A percentile compares a stretch with the other conserved stretches of the same genome.
phyloP scores from a whole-genome alignment of 2,113 vertebrate genomes.

The Pelecanus crispus region DNA sequence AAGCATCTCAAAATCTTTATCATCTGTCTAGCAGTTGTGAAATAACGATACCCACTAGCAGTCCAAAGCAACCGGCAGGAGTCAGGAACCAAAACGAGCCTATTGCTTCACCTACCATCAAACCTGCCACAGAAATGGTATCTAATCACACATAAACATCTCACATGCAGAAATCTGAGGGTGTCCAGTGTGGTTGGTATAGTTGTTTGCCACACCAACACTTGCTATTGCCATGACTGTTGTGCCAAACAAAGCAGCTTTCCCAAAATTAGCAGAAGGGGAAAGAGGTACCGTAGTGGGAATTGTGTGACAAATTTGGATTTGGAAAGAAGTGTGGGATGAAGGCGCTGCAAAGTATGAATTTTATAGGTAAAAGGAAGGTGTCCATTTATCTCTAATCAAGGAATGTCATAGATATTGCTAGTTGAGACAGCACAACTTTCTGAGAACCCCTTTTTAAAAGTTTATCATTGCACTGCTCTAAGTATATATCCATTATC shows the following conservation, averaged over 20 bases:
- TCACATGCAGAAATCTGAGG: not conserved
- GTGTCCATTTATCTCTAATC: not conserved
- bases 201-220: not conserved
- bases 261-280: not conserved
- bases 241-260: not conserved
- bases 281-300: not conserved
- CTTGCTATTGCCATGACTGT: not conserved
- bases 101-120: not conserved
- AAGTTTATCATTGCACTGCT: not conserved
- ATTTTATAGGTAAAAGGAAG: not conserved
- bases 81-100: not conserved
- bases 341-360: not conserved
- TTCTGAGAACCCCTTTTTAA: not conserved
- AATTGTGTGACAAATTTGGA: not conserved
- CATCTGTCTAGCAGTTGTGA: not conserved
- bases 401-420: not conserved
- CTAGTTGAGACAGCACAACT: not conserved
- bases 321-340: not conserved
- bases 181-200: rapidly evolving
- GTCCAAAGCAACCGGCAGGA: not conserved
- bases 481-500: not conserved
- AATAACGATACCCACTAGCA: not conserved
- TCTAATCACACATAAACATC: rapidly evolving
- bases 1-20: not conserved
- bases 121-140: not conserved